These are phyloP conservation scores for Hippopotamus amphibius DNA, from an alignment of 2,113 vertebrate genomes.

Conservation along the genomic window DNA sequence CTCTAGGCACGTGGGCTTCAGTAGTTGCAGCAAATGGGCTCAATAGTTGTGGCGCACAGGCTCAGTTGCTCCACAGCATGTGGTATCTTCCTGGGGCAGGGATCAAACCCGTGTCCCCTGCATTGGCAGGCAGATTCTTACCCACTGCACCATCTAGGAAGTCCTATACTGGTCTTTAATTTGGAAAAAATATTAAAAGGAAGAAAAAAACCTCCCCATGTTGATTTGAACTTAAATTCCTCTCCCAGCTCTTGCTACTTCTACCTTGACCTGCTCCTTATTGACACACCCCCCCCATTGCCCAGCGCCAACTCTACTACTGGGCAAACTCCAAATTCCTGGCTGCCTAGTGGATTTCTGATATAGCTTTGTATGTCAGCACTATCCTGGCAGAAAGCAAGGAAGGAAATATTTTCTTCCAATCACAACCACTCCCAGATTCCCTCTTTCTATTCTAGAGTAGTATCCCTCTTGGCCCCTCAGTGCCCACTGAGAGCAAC, in stretches of 20 bases:
- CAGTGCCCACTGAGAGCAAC: not conserved
- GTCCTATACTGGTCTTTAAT: not conserved
- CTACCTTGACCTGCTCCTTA: not conserved
- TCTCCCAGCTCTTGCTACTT: not conserved
- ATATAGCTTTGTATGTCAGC: not conserved
- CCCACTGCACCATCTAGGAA: not conserved
- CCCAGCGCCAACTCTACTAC: not conserved
- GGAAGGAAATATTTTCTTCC: not conserved
- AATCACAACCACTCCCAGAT: not conserved
- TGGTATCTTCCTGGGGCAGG: not conserved
- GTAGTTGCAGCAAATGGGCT: too few species aligned
- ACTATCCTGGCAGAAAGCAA: not conserved
- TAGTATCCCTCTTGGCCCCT: not conserved
- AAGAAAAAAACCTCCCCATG: not conserved
- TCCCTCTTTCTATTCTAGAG: not conserved
- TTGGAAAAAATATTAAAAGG: constrained; percentile 19
- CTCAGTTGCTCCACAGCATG: too few species aligned
- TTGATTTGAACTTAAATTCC: not conserved
- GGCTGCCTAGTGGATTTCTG: not conserved
- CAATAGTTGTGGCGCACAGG: too few species aligned
- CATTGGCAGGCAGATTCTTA: not conserved
- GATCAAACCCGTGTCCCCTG: not conserved
- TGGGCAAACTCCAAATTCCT: not conserved
- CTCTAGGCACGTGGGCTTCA: too few species aligned
- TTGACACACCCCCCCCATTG: not conserved